Evolutionary conservation across 2,888 invertebrate species (phyloP), one percentile per base, ranked within the genome.

Genomic region (Sphinx pinastri): DNA sequence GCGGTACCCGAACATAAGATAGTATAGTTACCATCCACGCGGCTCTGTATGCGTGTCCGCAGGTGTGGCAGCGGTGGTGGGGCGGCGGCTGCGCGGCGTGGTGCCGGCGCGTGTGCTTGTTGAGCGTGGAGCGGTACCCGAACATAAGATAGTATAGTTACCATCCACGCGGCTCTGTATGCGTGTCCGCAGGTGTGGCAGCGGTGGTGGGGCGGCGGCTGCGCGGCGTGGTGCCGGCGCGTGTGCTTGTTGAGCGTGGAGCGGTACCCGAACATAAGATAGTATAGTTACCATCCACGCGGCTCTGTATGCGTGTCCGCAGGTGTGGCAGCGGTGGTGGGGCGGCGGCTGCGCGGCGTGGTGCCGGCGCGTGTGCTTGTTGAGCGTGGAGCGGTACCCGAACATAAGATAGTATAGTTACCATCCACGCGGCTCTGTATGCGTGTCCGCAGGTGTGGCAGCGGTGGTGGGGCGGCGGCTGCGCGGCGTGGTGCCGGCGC

Each of bases 231-330:
- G 38, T 38, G 71, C 3, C 77, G 74, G 12, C 74, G 79, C 67
- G 73, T 72, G 78, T 93, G 93, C 79, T 92, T 92, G 86, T 87
- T 92, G 25, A 93, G 86, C n/a, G 93, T 86, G 0, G 93, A 93
- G 55, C 85, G 85, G 84, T 93, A 94, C 58, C 89, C 82, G 86
- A 93, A 94, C 49, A n/a, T n/a, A n/a, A n/a, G n/a, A n/a, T n/a
- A n/a, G n/a, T 38, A 49, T 31, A 16, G 14, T 19, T 25, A 93
- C 93, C 88, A 86, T 84, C 92, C 92, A 93, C 2, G 81, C 82
- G 2, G 87, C 86, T 45, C 72, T 59, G 78, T 87, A 93, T 25
- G 73, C 75, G 54, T 78, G 81, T 1, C 55, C 72, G 75, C 93
- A 93, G 6, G 70, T 71, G 0, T 13, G n/a, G 76, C 92, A 92